Evolutionary conservation across 2,888 invertebrate genomes (phyloP).

Genomic region (Drosophila longiperda): DNA sequence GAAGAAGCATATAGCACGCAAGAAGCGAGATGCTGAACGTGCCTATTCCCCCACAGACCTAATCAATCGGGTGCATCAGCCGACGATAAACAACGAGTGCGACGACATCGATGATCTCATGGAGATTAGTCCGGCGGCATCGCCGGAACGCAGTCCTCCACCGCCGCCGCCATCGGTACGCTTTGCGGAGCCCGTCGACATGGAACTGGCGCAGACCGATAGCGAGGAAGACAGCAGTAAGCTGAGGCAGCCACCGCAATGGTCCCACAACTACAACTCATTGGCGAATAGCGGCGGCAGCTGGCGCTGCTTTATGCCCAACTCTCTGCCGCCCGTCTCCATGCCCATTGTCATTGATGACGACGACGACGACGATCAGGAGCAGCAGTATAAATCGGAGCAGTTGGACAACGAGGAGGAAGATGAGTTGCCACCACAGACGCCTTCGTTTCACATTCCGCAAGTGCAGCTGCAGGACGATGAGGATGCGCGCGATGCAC

Average conservation of each 20-base stretch:
- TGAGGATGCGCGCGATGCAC: constrained; percentile 67
- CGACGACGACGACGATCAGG: constrained; percentile 43
- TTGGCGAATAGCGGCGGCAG: constrained; percentile 39
- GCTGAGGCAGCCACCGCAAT: constrained; percentile 24
- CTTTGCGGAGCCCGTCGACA: constrained; percentile 80
- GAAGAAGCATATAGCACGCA: constrained; percentile 82
- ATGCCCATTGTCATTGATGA: constrained; percentile 69
- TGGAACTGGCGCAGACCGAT: constrained; percentile 84
- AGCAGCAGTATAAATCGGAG: not conserved
- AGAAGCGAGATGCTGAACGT: constrained; percentile 82
- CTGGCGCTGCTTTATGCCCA: constrained; percentile 61
- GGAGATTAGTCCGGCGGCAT: constrained; percentile 84
- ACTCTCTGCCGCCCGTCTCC: constrained; percentile 59
- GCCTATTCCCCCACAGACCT: constrained; percentile 85
- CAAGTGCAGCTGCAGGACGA: constrained; percentile 59
- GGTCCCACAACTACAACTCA: constrained; percentile 49
- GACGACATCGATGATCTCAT: constrained; percentile 73
- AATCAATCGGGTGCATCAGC: constrained; percentile 71
- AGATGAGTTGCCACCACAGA: constrained; percentile 64
- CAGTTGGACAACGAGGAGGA: constrained; percentile 26
- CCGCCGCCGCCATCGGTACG: constrained; percentile 39
- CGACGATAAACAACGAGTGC: constrained; percentile 49
- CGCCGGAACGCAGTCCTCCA: constrained; percentile 78
- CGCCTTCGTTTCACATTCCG: constrained; percentile 68
- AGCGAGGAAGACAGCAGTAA: constrained; percentile 68